phyloP scores from a whole-genome alignment of 2,797 vertebrate genomes.

The Bothrops alternatus region DNA sequence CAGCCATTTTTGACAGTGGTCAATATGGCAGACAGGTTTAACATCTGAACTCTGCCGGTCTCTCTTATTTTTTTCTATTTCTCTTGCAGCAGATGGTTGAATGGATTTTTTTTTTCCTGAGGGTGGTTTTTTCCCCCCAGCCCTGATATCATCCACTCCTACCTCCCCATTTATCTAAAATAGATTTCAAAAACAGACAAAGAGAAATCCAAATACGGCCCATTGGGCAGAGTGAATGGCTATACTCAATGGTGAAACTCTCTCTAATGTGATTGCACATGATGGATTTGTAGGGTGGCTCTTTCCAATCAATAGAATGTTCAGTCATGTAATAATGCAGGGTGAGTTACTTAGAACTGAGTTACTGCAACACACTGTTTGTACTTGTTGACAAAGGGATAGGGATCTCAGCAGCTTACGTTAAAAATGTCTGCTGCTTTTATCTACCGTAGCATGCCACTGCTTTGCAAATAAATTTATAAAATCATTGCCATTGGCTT shows the following conservation, averaged over 20 bases:
- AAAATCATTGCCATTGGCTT: background rate
- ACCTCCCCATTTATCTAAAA: conserved; percentile 21
- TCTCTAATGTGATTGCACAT: background rate
- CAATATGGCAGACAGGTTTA: background rate
- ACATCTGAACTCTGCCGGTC: background rate
- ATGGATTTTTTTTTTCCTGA: background rate
- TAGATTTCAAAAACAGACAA: conserved; percentile 8
- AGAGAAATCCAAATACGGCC: background rate
- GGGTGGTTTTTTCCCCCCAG: background rate
- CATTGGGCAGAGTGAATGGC: background rate
- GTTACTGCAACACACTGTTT: background rate
- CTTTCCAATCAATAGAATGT: conserved; percentile 22
- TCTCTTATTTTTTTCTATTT: background rate
- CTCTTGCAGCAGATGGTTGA: background rate
- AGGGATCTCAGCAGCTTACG: background rate
- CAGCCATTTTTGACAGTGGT: background rate
- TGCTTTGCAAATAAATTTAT: background rate
- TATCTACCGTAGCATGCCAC: background rate
- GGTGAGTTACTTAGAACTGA: background rate
- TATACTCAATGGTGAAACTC: background rate
- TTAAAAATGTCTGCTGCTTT: background rate
- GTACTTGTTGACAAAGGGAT: background rate
- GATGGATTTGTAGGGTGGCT: conserved; percentile 28
- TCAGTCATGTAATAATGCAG: background rate
- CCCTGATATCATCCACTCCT: background rate